Evolutionary conservation across 2,888 invertebrate genomes (phyloP).

Genomic region (Hirtodrosophila trivittata): DNA sequence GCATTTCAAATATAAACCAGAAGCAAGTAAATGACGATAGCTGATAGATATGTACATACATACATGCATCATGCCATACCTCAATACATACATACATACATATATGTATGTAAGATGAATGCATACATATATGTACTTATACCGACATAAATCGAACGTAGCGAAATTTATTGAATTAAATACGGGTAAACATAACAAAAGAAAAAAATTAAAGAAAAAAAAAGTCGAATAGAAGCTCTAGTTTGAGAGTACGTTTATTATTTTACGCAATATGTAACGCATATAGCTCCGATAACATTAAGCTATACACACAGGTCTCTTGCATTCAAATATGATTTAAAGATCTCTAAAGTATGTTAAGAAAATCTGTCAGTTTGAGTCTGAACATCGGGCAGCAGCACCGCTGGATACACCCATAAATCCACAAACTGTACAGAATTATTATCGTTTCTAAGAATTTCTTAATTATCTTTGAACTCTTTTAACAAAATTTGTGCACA

Average conservation of each 20-base stretch:
- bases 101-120: too few species aligned
- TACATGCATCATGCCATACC: slow-evolving; percentile 1
- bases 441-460: not conserved
- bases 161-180: slow-evolving; percentile 45
- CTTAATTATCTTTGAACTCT: not conserved
- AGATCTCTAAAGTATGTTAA: too few species aligned
- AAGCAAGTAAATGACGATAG: slow-evolving; percentile 36
- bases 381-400: too few species aligned
- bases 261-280: not conserved
- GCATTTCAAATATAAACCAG: slow-evolving; percentile 53
- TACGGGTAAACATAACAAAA: slow-evolving; percentile 21
- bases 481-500: too few species aligned
- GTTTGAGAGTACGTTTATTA: too few species aligned
- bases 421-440: not conserved
- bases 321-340: too few species aligned
- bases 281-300: not conserved
- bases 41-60: slow-evolving; percentile 27
- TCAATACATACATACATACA: slow-evolving; percentile 6
- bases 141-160: slow-evolving; percentile 30
- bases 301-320: too few species aligned
- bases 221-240: slow-evolving; percentile 27
- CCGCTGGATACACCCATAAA: not conserved
- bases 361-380: too few species aligned
- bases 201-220: not conserved
- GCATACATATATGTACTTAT: slow-evolving; percentile 16